Percentiles rank a stretch among this genome's conserved stretches.
These are phyloP conservation scores for Watsonalla binaria DNA, from an alignment of 2,888 invertebrate genomes.

Conservation along the genomic window DNA sequence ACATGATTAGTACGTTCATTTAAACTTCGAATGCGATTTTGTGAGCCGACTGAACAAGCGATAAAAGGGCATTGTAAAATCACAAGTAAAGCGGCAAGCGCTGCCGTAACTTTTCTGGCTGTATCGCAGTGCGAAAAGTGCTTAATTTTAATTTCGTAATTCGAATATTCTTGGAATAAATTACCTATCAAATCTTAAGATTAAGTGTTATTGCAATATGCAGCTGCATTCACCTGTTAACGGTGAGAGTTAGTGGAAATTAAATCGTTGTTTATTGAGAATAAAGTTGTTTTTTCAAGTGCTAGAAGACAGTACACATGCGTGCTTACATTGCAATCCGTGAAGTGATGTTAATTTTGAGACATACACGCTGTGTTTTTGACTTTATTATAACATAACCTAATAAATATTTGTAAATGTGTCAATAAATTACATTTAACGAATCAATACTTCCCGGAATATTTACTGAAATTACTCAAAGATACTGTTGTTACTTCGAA, in stretches of 20 bases:
- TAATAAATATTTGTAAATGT: neutral
- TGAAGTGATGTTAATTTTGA: constrained; percentile 66
- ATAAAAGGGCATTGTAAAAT: constrained; percentile 39
- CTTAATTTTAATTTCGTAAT: constrained; percentile 34
- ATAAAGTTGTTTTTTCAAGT: constrained; percentile 43
- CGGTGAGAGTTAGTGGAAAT: constrained; percentile 64
- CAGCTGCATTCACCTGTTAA: constrained; percentile 66
- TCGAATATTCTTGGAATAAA: constrained; percentile 21
- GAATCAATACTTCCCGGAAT: too few species aligned
- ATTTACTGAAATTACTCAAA: too few species aligned
- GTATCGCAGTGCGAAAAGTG: constrained; percentile 63
- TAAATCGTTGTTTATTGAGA: constrained; percentile 22
- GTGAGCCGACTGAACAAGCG: constrained; percentile 55
- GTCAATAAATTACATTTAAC: too few species aligned
- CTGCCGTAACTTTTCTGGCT: constrained; percentile 57
- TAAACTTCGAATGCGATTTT: constrained; percentile 17
- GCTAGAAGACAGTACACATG: constrained; percentile 68
- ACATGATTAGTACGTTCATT: too few species aligned
- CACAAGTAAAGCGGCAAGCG: constrained; percentile 73
- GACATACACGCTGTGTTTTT: constrained; percentile 52
- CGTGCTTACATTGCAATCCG: constrained; percentile 71
- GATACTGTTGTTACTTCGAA: neutral
- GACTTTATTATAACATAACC: constrained; percentile 11
- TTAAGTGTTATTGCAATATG: constrained; percentile 53
- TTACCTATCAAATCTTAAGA: constrained; percentile 14